phyloP scores from a whole-genome alignment of 2,797 vertebrate genomes.

The Heterohyrax brucei region DNA sequence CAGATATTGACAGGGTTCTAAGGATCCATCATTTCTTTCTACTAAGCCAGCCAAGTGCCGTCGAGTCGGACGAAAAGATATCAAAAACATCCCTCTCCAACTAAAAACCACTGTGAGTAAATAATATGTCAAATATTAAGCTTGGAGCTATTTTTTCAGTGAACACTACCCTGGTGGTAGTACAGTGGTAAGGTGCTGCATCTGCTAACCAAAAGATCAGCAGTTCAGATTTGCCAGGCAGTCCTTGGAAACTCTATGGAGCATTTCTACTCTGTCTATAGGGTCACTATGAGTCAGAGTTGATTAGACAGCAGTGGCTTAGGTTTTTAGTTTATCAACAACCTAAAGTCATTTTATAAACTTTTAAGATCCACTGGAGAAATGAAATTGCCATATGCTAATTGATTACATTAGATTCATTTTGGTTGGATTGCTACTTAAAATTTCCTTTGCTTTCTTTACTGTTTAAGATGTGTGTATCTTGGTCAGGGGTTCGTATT shows the following conservation, averaged over 20 bases:
- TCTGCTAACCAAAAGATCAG: too few species aligned
- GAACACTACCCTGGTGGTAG: neutral
- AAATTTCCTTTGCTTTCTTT: neutral
- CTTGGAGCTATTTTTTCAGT: neutral
- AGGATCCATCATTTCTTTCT: neutral
- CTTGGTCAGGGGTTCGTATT: neutral
- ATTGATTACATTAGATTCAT: neutral
- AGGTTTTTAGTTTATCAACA: neutral
- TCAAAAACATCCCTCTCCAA: neutral
- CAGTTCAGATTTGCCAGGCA: too few species aligned
- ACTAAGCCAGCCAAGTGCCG: too few species aligned
- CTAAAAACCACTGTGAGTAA: slow-evolving; percentile 47
- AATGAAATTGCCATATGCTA: neutral
- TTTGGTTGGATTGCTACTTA: slow-evolving; percentile 10
- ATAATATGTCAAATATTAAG: slow-evolving; percentile 19
- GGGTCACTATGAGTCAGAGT: too few species aligned
- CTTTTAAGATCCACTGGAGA: neutral
- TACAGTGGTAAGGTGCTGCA: too few species aligned
- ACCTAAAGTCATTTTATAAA: slow-evolving; percentile 14
- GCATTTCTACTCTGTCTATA: too few species aligned
- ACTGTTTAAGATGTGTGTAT: neutral
- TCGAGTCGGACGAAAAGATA: too few species aligned
- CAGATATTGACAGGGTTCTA: neutral
- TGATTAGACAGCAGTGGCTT: too few species aligned
- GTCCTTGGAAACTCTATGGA: too few species aligned